Base-by-base conservation (phyloP, 2,113 vertebrate genomes). In the Pomatorhinus ruficollis region DNA sequence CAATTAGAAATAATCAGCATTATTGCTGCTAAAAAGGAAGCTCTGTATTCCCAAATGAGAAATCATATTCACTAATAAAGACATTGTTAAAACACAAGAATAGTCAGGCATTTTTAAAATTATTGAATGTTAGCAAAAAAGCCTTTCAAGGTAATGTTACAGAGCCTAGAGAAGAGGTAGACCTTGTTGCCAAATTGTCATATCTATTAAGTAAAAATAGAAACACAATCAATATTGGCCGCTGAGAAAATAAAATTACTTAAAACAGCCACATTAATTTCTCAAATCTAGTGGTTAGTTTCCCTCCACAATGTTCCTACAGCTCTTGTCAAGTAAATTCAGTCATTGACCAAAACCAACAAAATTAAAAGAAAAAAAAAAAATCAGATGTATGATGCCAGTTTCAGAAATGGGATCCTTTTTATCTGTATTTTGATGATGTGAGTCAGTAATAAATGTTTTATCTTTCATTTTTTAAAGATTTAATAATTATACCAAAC, bases 1-100 rank as follows among this genome's bases (percentile, higher is more conserved):
- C 50, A 76, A 77, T 90, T 89, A 69, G 28, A 93, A 94, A 95
- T 47, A 92, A 86, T 70, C 49, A 93, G 10, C 12, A 86, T 57
- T 88, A 90, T 66, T 87, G 11, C 9, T 5, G 14, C 13, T 70
- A 66, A 89, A 89, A 94, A 89, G 9, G 56, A 93, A 94, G 57
- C 4, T 77, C 28, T 59, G 14, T 87, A 80, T 93, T 39, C 3
- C 6, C 27, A 94, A 93, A 77, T 56, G 28, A 92, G 59, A 83
- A 95, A 59, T 59, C 39, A 52, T 72, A 42, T 64, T 72, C 39
- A 18, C 35, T 92, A 39, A 87, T 12, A 87, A 96, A 68, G 50
- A 7, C 16, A 49, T 14, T 74, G 13, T 54, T 83, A 87, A 79
- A 91, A 92, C 15, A 22, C 10, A 50, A 47, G 70, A 89, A 59